A percentile compares a stretch with the other conserved stretches of the same genome.
Evolutionary conservation across 2,888 invertebrate genomes (phyloP).

Genomic region (Acronicta leporina): DNA sequence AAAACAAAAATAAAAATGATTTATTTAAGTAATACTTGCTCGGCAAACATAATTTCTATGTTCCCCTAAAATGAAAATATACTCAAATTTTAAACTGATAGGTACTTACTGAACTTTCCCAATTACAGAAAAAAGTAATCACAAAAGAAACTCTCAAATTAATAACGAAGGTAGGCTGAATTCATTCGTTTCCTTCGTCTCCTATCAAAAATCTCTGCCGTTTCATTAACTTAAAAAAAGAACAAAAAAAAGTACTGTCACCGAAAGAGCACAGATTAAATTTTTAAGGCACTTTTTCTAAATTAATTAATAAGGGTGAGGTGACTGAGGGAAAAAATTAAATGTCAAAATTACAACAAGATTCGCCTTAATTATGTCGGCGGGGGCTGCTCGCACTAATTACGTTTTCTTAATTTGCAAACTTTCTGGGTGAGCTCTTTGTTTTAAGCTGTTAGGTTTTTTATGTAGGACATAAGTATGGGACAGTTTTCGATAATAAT

Average conservation of each 20-base stretch:
- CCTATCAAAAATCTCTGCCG: conserved; percentile 82
- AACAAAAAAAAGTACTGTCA: conserved; percentile 75
- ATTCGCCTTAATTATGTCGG: conserved; percentile 87
- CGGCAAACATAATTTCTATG: conserved; percentile 1
- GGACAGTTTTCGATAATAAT: not conserved
- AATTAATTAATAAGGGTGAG: conserved; percentile 85
- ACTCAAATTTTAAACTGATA: conserved; percentile 28
- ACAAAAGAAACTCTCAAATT: conserved; percentile 59
- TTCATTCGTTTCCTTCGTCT: conserved; percentile 70
- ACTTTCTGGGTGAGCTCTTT: conserved; percentile 68
- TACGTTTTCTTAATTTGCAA: conserved; percentile 89
- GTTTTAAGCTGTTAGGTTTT: conserved; percentile 34
- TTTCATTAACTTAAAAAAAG: conserved; percentile 78
- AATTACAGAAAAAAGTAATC: conserved; percentile 55
- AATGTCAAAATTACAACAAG: conserved; percentile 89
- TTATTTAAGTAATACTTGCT: no score
- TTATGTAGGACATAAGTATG: conserved; percentile 17
- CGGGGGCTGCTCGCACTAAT: conserved; percentile 73
- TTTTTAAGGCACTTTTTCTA: conserved; percentile 84
- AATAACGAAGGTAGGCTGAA: conserved; percentile 66
- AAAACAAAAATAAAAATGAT: not conserved
- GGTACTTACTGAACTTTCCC: conserved; percentile 57
- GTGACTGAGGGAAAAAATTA: conserved; percentile 84
- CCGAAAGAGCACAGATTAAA: conserved; percentile 84
- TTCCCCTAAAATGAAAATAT: conserved; percentile 24